Base-by-base conservation (phyloP, 2,113 vertebrate genomes). In the Zapornia atra region DNA sequence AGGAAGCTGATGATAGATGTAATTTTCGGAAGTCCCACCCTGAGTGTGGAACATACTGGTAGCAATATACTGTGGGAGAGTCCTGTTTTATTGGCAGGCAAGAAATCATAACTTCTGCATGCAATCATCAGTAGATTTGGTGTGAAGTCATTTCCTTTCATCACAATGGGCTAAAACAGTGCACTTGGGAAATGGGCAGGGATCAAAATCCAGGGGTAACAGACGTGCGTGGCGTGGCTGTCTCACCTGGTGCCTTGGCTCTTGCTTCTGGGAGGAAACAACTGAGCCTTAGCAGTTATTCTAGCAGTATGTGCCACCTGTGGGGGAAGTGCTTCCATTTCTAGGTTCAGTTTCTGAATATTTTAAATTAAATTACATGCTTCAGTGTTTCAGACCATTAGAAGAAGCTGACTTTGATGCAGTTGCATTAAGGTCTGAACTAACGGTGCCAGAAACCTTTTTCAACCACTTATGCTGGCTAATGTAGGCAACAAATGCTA, bases 311-410 rank as follows among this genome's bases (percentile, higher is more conserved):
- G 6, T 80, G 33, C 25, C 5, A 3, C 56, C 33, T 50, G 31
- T 76, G n/a, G 25, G 51, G 46, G 46, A 94, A 56, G 38, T 46
- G 42, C 13, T 88, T 91, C 60, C 33, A 44, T 50, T 88, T 90
- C 54, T 59, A 56, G 7, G 20, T 77, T 80, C 4, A 38, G 34
- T 63, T 77, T 54, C 68, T 83, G 59, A 75, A 86, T 83, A 25
- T 81, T 90, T 87, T 68, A 82, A 77, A 86, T 77, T n/a, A 89
- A 92, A 95, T 72, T 18, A 42, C 78, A 53, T 79, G 15, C n/a
- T 86, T 90, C 22, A 70, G 24, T 56, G 29, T 86, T 93, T 90
- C 54, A 66, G 63, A 46, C 59, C 64, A 36, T 92, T 92, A 81
- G 71, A 89, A 61, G 34, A 82, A 85, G 17, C 24, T 3, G 0